A percentile compares a stretch with the other conserved stretches of the same genome.
These are phyloP conservation scores for Chirona hameri DNA, from an alignment of 2,888 invertebrate genomes.

Conservation along the genomic window DNA sequence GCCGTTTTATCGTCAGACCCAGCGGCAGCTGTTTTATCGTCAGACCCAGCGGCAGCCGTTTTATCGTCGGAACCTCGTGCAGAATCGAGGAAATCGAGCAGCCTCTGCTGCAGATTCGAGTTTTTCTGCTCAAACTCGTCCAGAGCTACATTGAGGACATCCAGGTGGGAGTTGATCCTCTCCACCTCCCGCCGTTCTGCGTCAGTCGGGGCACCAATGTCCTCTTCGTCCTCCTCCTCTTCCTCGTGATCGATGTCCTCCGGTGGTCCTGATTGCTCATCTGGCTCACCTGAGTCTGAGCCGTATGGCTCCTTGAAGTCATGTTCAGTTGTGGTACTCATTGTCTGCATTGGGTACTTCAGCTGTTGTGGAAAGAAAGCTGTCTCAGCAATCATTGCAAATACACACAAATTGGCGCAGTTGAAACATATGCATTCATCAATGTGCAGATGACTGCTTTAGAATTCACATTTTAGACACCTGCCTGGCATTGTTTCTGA, in stretches of 20 bases:
- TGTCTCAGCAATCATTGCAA: too few relatives aligned
- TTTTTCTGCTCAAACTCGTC: conserved; percentile 25
- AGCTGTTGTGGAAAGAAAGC: not conserved
- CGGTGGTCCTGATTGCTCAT: not conserved
- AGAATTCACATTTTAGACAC: too few relatives aligned
- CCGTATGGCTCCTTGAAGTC: not conserved
- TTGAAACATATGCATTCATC: too few relatives aligned
- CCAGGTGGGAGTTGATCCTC: not conserved
- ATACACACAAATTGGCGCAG: too few relatives aligned
- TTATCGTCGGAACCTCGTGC: not conserved
- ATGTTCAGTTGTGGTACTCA: not conserved
- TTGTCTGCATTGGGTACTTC: not conserved
- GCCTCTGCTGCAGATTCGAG: not conserved
- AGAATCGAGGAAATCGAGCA: not conserved
- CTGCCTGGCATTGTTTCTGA: too few relatives aligned
- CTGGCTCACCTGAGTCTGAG: not conserved
- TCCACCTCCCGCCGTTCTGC: not conserved
- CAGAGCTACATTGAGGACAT: not conserved
- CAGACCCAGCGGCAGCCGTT: too few relatives aligned
- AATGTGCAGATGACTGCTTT: too few relatives aligned
- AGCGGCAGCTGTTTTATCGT: too few relatives aligned
- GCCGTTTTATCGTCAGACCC: not conserved
- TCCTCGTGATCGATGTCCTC: not conserved
- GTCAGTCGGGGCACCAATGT: not conserved
- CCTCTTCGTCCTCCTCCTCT: not conserved